A percentile compares a stretch with the other conserved stretches of the same genome.
These are phyloP conservation scores for Lutraria rhynchaena DNA, from an alignment of 1,140 invertebrate genomes.

Conservation along the genomic window DNA sequence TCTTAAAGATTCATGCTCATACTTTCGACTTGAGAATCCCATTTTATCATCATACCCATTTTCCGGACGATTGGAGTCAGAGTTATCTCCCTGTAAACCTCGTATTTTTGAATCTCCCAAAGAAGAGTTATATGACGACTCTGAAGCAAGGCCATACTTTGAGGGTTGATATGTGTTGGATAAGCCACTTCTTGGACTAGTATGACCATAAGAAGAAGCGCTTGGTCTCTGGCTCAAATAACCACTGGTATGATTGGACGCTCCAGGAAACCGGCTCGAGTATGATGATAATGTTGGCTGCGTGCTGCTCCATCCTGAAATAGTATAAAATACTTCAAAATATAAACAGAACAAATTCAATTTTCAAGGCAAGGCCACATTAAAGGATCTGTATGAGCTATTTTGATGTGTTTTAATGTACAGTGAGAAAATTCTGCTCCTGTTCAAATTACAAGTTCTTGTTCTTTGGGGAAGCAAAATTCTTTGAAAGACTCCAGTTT, in stretches of 20 bases:
- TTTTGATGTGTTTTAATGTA: no score
- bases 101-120: slow-evolving; percentile 21
- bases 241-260: background rate
- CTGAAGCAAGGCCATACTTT: slow-evolving; percentile 59
- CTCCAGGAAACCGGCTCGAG: slow-evolving; percentile 37
- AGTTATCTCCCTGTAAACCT: slow-evolving; percentile 24
- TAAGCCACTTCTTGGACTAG: slow-evolving; percentile 8
- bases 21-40: slow-evolving; percentile 31
- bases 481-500: no score
- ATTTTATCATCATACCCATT: slow-evolving; percentile 39
- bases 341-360: no score
- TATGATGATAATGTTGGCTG: slow-evolving; percentile 47
- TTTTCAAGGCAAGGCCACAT: no score
- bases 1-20: slow-evolving; percentile 41
- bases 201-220: background rate
- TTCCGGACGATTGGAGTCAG: slow-evolving; percentile 7
- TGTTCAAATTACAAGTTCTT: no score
- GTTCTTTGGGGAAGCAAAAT: no score
- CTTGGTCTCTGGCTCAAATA: slow-evolving; percentile 16
- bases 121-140: slow-evolving; percentile 50
- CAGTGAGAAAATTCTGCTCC: no score
- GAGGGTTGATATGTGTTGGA: slow-evolving; percentile 60
- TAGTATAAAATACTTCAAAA: no score
- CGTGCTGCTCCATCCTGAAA: slow-evolving; percentile 55
- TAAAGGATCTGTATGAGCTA: no score